Conservation (phyloP, 2,888 invertebrate genomes). For the Volucella inanis region DNA sequence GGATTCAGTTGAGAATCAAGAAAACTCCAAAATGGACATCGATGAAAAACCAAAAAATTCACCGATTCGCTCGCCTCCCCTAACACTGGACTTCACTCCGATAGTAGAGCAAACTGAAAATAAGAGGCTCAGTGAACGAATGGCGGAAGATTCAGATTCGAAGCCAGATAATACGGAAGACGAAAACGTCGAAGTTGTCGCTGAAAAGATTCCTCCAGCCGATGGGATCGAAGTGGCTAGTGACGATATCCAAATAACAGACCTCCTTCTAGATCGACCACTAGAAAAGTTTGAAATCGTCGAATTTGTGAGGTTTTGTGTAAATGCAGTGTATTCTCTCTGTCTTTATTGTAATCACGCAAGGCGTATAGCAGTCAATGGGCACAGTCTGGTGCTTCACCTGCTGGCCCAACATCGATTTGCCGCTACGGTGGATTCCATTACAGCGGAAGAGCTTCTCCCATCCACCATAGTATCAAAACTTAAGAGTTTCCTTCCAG, state of each 20-base stretch:
- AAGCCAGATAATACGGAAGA: slow-evolving; percentile 64
- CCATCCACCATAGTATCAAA: slow-evolving; percentile 88
- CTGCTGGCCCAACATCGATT: slow-evolving; percentile 91
- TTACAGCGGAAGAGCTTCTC: slow-evolving; percentile 89
- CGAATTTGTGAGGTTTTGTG: slow-evolving; percentile 89
- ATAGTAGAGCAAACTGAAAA: neutral
- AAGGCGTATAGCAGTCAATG: slow-evolving; percentile 92
- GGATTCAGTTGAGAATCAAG: slow-evolving; percentile 40
- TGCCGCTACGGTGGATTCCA: slow-evolving; percentile 90
- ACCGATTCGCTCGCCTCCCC: slow-evolving; percentile 1
- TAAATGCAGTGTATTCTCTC: slow-evolving; percentile 87
- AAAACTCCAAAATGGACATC: slow-evolving; percentile 56
- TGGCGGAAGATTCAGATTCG: neutral
- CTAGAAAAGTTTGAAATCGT: slow-evolving; percentile 90
- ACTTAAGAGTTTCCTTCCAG: slow-evolving; percentile 85
- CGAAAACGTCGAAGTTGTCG: slow-evolving; percentile 79
- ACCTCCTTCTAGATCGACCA: slow-evolving; percentile 89
- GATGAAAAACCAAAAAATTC: slow-evolving; percentile 25
- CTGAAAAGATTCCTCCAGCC: slow-evolving; percentile 72
- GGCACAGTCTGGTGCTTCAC: slow-evolving; percentile 90
- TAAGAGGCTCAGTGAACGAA: neutral
- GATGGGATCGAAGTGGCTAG: slow-evolving; percentile 85
- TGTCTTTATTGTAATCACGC: slow-evolving; percentile 95
- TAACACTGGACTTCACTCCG: slow-evolving; percentile 38
- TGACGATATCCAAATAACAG: slow-evolving; percentile 87